Conservation (phyloP, 1,140 invertebrate species). For the Arctopsyche grandis region DNA sequence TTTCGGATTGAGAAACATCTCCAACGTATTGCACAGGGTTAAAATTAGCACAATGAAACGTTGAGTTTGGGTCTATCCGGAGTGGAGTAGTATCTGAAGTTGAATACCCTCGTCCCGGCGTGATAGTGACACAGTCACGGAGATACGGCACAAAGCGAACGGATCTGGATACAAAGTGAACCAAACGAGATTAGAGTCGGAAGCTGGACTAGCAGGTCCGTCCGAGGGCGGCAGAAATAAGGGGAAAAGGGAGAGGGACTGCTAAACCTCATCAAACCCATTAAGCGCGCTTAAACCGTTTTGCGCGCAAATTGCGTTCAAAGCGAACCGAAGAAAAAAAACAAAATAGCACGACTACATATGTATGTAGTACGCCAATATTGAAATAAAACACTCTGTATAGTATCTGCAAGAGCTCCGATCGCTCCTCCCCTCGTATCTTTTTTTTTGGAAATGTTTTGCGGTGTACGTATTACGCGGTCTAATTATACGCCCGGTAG, state of each 20-base stretch:
- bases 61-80: not conserved
- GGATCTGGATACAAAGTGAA: conserved; percentile 53
- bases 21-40: not conserved
- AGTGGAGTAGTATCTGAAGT: not conserved
- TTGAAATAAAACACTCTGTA: too few relatives aligned
- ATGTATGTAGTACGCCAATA: not conserved
- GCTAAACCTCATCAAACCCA: conserved; percentile 34
- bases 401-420: too few relatives aligned
- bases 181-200: conserved; percentile 53
- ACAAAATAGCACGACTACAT: not conserved
- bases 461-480: not conserved
- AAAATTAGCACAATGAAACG: conserved; percentile 21
- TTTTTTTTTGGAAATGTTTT: not conserved
- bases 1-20: not conserved
- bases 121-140: conserved; percentile 42
- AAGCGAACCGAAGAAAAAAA: not conserved
- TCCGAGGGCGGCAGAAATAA: not conserved
- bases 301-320: conserved; percentile 23
- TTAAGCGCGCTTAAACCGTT: conserved; percentile 27
- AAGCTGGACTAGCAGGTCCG: conserved; percentile 8
- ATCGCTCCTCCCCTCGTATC: not conserved
- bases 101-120: conserved; percentile 44
- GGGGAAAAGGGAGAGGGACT: not conserved
- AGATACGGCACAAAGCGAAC: conserved; percentile 47
- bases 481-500: conserved; percentile 12